Evolutionary conservation across 2,113 vertebrate species (phyloP), one percentile per base, ranked within the genome.

Genomic region (Grammomys dolichurus): DNA sequence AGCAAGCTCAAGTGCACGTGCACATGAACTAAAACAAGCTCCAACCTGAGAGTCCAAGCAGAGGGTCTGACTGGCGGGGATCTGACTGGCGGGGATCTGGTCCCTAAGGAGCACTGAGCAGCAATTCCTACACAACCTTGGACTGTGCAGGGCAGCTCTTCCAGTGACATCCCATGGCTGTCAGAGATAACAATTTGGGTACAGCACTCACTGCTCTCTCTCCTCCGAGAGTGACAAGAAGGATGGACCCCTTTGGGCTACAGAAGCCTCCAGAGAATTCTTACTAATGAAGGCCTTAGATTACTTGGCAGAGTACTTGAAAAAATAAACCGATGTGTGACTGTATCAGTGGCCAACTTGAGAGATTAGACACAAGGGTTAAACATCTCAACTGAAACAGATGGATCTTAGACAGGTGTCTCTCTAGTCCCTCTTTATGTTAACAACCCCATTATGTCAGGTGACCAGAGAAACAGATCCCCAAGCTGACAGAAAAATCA

Each of bases 141-240:
- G 81, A 56, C 20, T 0, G 3, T 43, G 43, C 56, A 87, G 84
- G 69, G 77, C 46, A 90, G 70, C 46, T 89, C 91, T 94, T 89
- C 78, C 76, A 89, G 73, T 36, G 78, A 94, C 26, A 72, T 36
- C 69, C 63, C 17, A 24, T 0, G 89, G 86, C 89, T 70, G 31
- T 89, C 75, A 87, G 58, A 96, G 93, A 95, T 28, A 95, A 95
- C 82, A 87, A 70, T 28, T 40, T 36, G 87, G 54, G 24, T 84
- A 26, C 33, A 13, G 78, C 73, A n/a, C 80, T 48, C 77, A 63
- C 36, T 19, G 36, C 63, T 69, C n/a, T 70, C 40, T 60, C 75
- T 89, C 48, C 46, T 92, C 73, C 19, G 28, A 84, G 16, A 80
- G 56, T 54, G 75, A 75, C 36, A 43, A 43, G 40, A n/a, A 80